Percentiles rank a stretch among this genome's conserved stretches.
These are phyloP conservation scores for Limnephilus lunatus DNA, from an alignment of 2,888 invertebrate genomes.

Conservation along the genomic window DNA sequence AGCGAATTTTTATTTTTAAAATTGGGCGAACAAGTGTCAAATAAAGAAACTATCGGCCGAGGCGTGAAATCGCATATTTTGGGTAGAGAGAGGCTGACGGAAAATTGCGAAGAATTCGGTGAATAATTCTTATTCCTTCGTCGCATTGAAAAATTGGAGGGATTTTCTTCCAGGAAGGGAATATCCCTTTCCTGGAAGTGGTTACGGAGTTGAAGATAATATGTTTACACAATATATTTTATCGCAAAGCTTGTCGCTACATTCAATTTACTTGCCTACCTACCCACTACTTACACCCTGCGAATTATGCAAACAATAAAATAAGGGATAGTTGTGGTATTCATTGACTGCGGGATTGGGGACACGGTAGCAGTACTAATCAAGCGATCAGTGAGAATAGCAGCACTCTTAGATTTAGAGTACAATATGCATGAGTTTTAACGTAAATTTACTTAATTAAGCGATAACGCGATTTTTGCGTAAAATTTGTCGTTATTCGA, in stretches of 20 bases:
- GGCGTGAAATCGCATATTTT: neutral
- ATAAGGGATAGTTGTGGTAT: neutral
- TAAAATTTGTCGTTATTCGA: too few species aligned
- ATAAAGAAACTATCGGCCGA: neutral
- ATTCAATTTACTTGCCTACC: neutral
- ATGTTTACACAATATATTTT: neutral
- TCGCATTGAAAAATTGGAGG: neutral
- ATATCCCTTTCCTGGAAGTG: neutral
- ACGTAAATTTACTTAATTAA: too few species aligned
- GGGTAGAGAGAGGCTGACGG: neutral
- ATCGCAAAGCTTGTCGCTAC: neutral
- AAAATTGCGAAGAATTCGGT: neutral
- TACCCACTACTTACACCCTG: neutral
- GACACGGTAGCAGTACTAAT: too few species aligned
- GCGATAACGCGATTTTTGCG: too few species aligned
- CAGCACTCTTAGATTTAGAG: too few species aligned
- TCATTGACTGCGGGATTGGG: neutral
- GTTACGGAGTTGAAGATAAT: neutral
- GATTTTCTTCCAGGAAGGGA: neutral
- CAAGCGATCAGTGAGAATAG: too few species aligned
- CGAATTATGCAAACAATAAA: neutral
- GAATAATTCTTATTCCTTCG: neutral
- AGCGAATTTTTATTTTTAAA: neutral
- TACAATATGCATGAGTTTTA: too few species aligned
- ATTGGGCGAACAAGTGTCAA: neutral